phyloP scores from a whole-genome alignment of 2,888 invertebrate species.

The Tromatobia lineatoria region DNA sequence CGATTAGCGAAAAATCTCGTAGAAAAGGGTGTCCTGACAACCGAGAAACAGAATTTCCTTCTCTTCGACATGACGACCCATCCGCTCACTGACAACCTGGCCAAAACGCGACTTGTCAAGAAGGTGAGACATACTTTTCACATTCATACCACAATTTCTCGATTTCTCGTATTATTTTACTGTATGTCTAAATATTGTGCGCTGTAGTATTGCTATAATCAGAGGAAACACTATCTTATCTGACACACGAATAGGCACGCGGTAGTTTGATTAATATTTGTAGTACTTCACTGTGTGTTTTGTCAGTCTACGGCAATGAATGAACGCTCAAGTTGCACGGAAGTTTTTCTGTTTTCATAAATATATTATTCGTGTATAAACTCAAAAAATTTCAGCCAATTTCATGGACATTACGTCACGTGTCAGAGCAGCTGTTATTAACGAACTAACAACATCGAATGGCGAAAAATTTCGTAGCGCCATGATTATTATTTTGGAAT shows the following conservation, averaged over 20 bases:
- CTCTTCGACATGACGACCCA: constrained; percentile 99
- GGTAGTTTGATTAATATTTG: background rate
- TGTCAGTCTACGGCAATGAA: constrained; percentile 1
- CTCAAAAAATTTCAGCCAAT: background rate
- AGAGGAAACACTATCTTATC: constrained; percentile 68
- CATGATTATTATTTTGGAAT: background rate
- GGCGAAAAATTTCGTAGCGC: background rate
- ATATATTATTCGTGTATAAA: background rate
- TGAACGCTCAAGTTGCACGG: too few relatives aligned
- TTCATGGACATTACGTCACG: background rate
- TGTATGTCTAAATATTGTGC: background rate
- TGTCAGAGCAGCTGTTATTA: background rate
- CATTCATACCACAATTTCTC: background rate
- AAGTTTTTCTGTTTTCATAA: background rate
- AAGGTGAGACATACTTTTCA: constrained; percentile 88
- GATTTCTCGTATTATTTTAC: background rate
- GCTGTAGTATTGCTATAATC: constrained; percentile 35
- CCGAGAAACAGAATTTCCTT: constrained; percentile 99
- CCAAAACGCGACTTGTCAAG: constrained; percentile 98
- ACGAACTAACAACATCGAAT: background rate
- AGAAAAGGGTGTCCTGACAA: constrained; percentile 99
- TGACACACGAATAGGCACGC: constrained; percentile 1
- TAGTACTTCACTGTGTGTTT: background rate
- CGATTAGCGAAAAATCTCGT: constrained; percentile 99
- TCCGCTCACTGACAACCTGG: constrained; percentile 97